phyloP scores from a whole-genome alignment of 2,888 invertebrate genomes.

The Leptopterna dolabrata region DNA sequence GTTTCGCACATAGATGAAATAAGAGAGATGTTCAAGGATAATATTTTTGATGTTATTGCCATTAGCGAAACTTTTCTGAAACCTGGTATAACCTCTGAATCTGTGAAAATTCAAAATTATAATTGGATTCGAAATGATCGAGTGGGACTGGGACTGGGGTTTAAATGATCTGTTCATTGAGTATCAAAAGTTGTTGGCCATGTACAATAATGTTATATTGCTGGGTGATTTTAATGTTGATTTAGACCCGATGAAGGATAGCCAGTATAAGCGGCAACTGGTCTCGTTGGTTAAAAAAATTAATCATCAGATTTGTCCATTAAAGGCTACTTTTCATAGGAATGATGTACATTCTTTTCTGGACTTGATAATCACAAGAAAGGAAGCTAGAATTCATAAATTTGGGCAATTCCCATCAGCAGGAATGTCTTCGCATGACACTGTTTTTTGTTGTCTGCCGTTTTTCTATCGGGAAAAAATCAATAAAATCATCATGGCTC shows the following conservation, averaged over 20 bases:
- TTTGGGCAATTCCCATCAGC: constrained; percentile 31
- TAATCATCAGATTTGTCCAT: background rate
- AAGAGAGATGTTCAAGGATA: too few species aligned
- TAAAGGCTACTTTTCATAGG: constrained; percentile 3
- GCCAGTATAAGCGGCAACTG: background rate
- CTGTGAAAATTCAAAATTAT: too few species aligned
- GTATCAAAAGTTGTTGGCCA: background rate
- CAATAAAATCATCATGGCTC: background rate
- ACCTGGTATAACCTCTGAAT: too few species aligned
- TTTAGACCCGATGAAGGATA: background rate
- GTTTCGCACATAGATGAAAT: too few species aligned
- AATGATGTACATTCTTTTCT: background rate
- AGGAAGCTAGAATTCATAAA: background rate
- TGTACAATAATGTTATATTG: background rate
- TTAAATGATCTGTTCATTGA: background rate
- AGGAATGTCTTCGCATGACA: background rate
- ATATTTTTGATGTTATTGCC: too few species aligned
- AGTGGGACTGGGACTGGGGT: too few species aligned
- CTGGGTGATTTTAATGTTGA: background rate
- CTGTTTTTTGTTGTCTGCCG: background rate
- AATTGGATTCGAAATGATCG: too few species aligned
- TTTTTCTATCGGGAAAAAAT: background rate
- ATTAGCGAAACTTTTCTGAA: too few species aligned
- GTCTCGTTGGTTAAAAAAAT: background rate
- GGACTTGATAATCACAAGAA: background rate